A percentile compares a stretch with the other conserved stretches of the same genome.
phyloP scores from a whole-genome alignment of 2,797 vertebrate species.

The Miichthys miiuy region DNA sequence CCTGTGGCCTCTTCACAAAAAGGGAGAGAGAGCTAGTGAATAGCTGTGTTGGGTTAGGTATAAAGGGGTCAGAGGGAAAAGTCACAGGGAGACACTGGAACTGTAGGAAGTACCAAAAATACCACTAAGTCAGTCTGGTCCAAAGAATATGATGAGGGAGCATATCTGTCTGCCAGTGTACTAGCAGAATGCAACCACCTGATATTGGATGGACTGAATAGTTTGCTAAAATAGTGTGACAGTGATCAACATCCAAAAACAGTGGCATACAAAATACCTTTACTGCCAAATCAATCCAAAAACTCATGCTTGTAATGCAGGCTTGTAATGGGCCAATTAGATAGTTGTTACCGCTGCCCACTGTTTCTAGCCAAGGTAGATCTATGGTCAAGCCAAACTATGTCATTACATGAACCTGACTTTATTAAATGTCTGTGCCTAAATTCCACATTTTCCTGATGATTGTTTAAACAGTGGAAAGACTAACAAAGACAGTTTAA shows the following conservation, averaged over 20 bases:
- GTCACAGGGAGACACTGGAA: conserved; percentile 31
- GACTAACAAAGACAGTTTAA: too few relatives aligned
- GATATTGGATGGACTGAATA: conserved; percentile 29
- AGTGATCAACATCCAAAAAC: conserved; percentile 54
- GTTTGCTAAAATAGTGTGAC: conserved; percentile 42
- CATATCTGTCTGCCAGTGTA: conserved; percentile 39
- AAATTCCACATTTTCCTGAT: conserved; percentile 13
- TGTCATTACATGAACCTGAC: conserved; percentile 39
- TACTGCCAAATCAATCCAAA: conserved; percentile 49
- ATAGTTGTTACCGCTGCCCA: conserved; percentile 23
- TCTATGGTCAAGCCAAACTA: conserved; percentile 46
- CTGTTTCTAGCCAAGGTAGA: conserved; percentile 37
- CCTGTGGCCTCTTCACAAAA: conserved; percentile 61
- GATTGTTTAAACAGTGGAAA: too few relatives aligned
- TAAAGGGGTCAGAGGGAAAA: conserved; percentile 52
- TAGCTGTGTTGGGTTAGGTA: conserved; percentile 45
- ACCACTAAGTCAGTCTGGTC: conserved; percentile 43
- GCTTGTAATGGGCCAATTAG: conserved; percentile 46
- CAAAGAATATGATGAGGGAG: conserved; percentile 41
- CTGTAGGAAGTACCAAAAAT: conserved; percentile 60
- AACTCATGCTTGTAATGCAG: conserved; percentile 44
- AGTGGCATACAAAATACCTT: conserved; percentile 47
- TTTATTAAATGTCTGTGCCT: conserved; percentile 30
- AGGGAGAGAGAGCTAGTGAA: conserved; percentile 24
- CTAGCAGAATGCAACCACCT: conserved; percentile 32